These are phyloP conservation scores for Myanophis thanlyinensis DNA, from an alignment of 2,113 vertebrate species.

Conservation along the genomic window DNA sequence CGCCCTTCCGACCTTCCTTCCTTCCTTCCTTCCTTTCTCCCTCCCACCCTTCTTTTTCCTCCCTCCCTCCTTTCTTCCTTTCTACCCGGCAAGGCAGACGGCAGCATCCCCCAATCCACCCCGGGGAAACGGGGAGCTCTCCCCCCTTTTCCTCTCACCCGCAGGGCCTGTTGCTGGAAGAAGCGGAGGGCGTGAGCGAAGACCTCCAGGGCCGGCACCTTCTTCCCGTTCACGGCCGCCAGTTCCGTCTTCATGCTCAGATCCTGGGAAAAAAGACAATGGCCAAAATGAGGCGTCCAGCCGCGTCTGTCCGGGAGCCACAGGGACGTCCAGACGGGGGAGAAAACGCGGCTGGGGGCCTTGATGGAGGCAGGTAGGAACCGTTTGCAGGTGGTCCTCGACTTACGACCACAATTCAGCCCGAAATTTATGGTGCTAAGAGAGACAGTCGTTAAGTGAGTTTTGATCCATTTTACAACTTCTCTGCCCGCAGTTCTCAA, in stretches of 20 bases:
- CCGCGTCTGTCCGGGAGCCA: background rate
- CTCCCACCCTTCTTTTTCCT: accelerated
- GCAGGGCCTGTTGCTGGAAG: slow-evolving; percentile 90
- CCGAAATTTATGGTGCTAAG: too few species aligned
- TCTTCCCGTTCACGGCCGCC: slow-evolving; percentile 87
- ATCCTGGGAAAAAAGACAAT: slow-evolving; percentile 59
- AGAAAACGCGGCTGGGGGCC: too few species aligned
- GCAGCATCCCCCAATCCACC: background rate
- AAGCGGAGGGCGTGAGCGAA: slow-evolving; percentile 89
- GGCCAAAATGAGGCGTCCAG: accelerated
- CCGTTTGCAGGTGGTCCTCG: too few species aligned
- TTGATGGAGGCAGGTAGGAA: too few species aligned
- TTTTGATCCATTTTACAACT: too few species aligned
- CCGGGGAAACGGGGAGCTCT: too few species aligned
- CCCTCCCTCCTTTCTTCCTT: too few species aligned
- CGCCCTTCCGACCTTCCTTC: accelerated
- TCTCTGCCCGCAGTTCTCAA: too few species aligned
- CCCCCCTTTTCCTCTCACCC: slow-evolving; percentile 67
- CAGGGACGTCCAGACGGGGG: background rate
- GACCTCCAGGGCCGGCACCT: slow-evolving; percentile 85
- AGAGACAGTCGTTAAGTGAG: too few species aligned
- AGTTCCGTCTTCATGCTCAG: slow-evolving; percentile 85
- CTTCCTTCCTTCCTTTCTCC: accelerated
- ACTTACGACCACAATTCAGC: too few species aligned
- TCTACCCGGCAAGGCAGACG: background rate